Evolutionary conservation across 2,113 vertebrate species (phyloP).

Genomic region (Odontesthes bonariensis): DNA sequence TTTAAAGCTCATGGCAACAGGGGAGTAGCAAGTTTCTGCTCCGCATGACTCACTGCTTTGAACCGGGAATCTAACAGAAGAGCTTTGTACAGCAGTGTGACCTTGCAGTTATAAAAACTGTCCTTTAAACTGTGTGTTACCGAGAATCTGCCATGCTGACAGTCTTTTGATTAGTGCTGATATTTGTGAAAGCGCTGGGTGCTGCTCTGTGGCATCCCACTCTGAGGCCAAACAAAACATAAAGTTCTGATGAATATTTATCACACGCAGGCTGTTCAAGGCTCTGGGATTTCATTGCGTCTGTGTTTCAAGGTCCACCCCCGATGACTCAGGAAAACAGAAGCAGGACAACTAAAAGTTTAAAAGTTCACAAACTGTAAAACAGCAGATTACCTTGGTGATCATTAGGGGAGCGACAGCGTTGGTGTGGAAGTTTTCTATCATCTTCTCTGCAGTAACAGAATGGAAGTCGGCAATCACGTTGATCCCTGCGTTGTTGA

Average conservation of each 20-base stretch:
- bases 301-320: slow-evolving; percentile 34
- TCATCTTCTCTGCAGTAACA: slow-evolving; percentile 83
- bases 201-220: slow-evolving; percentile 15
- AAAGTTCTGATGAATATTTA: slow-evolving; percentile 55
- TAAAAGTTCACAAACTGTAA: background rate
- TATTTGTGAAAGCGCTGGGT: slow-evolving; percentile 12
- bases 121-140: slow-evolving; percentile 47
- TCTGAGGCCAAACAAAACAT: slow-evolving; percentile 14
- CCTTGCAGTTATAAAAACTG: slow-evolving; percentile 22
- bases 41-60: background rate
- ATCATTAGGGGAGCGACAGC: slow-evolving; percentile 84
- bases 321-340: background rate
- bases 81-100: background rate
- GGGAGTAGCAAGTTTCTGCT: background rate
- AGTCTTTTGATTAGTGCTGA: slow-evolving; percentile 36
- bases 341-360: background rate
- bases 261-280: slow-evolving; percentile 16
- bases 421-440: slow-evolving; percentile 84
- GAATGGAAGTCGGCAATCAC: slow-evolving; percentile 76
- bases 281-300: background rate
- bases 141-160: slow-evolving; percentile 33
- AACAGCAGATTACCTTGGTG: slow-evolving; percentile 77
- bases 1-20: background rate
- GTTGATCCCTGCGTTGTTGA: slow-evolving; percentile 87
- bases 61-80: too few species aligned